A percentile compares a stretch with the other conserved stretches of the same genome.
Conservation (phyloP, 1,140 invertebrate species). For the Mamestra configurata region DNA sequence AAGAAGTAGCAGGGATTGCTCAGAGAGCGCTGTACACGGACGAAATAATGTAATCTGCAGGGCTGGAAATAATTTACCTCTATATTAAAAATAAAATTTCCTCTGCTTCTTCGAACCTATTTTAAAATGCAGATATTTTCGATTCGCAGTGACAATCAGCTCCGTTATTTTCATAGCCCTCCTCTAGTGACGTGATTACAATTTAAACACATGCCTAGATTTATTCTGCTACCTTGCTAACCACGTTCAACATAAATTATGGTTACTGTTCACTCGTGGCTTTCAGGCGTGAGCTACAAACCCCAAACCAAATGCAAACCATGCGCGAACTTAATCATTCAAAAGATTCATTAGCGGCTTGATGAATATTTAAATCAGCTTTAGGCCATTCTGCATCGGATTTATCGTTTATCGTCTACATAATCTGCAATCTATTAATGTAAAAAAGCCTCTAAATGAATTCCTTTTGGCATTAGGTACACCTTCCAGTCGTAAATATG, state of each 20-base stretch:
- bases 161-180: neutral
- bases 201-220: neutral
- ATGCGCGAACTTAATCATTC: constrained; percentile 12
- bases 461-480: too few relatives aligned
- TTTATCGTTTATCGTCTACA: neutral
- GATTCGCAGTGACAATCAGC: too few relatives aligned
- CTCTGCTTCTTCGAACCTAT: too few relatives aligned
- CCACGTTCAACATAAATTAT: neutral
- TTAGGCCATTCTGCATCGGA: neutral
- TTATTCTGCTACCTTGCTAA: neutral
- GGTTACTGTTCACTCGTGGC: neutral
- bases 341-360: constrained; percentile 25
- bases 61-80: too few relatives aligned
- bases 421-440: neutral
- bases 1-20: too few relatives aligned
- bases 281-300: constrained; percentile 3
- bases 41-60: too few relatives aligned
- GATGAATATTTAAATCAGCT: constrained; percentile 30
- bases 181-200: too few relatives aligned
- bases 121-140: too few relatives aligned
- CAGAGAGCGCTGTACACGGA: too few relatives aligned
- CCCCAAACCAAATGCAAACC: constrained; percentile 6
- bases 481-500: too few relatives aligned
- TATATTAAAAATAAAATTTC: too few relatives aligned
- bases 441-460: too few relatives aligned